phyloP scores from a whole-genome alignment of 1,140 invertebrate species.

The Anastatus disparis region DNA sequence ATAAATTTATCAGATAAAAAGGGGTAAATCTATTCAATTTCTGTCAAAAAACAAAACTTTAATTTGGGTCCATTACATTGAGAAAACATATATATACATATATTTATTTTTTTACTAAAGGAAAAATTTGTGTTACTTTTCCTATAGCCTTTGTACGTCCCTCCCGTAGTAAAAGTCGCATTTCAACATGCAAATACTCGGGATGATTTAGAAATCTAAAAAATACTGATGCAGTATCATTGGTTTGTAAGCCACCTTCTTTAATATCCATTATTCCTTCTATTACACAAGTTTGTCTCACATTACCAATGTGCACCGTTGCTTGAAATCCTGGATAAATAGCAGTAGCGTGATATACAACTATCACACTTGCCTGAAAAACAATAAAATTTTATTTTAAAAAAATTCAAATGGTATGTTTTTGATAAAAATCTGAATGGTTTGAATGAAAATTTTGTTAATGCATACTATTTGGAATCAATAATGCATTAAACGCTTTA shows the following conservation, averaged over 20 bases:
- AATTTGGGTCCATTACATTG: neutral
- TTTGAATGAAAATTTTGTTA: too few relatives aligned
- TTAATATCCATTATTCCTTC: slow-evolving; percentile 73
- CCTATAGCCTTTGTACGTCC: slow-evolving; percentile 91
- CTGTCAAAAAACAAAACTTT: neutral
- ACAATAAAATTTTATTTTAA: neutral
- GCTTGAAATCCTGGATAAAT: slow-evolving; percentile 92
- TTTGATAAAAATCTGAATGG: too few relatives aligned
- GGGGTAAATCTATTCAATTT: neutral
- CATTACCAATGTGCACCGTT: slow-evolving; percentile 94
- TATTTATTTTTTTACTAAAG: slow-evolving; percentile 53
- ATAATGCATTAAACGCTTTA: neutral
- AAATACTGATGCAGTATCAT: slow-evolving; percentile 86
- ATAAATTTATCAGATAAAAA: neutral
- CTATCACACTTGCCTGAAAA: slow-evolving; percentile 82
- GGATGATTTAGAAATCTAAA: slow-evolving; percentile 91
- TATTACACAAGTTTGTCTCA: slow-evolving; percentile 92
- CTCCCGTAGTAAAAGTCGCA: slow-evolving; percentile 88
- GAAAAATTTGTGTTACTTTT: slow-evolving; percentile 87
- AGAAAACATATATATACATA: neutral
- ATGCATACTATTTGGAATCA: neutral
- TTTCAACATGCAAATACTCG: slow-evolving; percentile 90
- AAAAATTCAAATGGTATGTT: too few relatives aligned
- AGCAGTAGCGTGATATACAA: slow-evolving; percentile 85
- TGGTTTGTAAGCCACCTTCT: slow-evolving; percentile 75